Evolutionary conservation across 2,888 invertebrate species (phyloP).

Genomic region (Sisyra terminalis): DNA sequence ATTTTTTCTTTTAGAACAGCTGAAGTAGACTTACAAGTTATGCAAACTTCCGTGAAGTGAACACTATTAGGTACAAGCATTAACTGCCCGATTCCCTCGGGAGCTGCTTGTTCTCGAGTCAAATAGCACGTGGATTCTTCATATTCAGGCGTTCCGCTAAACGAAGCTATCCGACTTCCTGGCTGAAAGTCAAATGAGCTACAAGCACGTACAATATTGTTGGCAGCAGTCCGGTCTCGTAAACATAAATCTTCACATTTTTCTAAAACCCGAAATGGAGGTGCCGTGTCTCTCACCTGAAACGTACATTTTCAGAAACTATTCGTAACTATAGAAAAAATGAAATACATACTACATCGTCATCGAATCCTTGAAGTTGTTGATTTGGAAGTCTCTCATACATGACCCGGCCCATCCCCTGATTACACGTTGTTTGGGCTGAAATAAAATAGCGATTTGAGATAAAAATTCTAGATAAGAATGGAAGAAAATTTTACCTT

Average conservation of each 20-base stretch:
- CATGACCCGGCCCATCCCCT: slow-evolving; percentile 73
- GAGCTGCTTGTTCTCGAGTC: slow-evolving; percentile 69
- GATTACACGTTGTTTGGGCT: slow-evolving; percentile 85
- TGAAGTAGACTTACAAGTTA: slow-evolving; percentile 62
- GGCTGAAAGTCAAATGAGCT: slow-evolving; percentile 85
- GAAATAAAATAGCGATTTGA: slow-evolving; percentile 16
- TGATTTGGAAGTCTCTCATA: slow-evolving; percentile 81
- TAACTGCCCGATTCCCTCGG: slow-evolving; percentile 78
- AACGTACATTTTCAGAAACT: too few relatives aligned
- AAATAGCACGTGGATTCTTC: slow-evolving; percentile 80
- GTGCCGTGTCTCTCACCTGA: slow-evolving; percentile 64
- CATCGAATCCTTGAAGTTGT: slow-evolving; percentile 77
- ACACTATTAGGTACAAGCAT: slow-evolving; percentile 80
- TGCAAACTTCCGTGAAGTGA: slow-evolving; percentile 78
- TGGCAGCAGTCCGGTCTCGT: slow-evolving; percentile 57
- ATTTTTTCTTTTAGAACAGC: not conserved
- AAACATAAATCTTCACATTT: slow-evolving; percentile 78
- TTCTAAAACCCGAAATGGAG: slow-evolving; percentile 74
- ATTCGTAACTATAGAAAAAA: too few relatives aligned
- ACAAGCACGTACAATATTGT: slow-evolving; percentile 70
- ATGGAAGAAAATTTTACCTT: slow-evolving; percentile 36
- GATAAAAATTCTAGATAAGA: not conserved
- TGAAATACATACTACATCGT: slow-evolving; percentile 60
- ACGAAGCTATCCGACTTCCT: slow-evolving; percentile 68
- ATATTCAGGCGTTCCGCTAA: slow-evolving; percentile 65